Conservation (phyloP, 2,888 invertebrate genomes). For the Phania funesta region DNA sequence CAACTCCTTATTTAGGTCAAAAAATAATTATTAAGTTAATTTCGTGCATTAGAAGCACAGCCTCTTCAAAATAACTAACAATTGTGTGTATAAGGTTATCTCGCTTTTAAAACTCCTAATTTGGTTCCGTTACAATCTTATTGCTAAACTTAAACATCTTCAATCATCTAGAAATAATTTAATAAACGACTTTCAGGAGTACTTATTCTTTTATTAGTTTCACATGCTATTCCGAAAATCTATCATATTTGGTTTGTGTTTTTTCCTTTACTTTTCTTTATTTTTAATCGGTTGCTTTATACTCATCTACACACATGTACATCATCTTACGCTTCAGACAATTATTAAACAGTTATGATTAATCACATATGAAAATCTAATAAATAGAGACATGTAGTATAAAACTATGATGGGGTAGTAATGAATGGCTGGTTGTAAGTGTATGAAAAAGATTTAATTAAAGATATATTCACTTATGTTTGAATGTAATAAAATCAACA, state of each 20-base stretch:
- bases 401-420: neutral
- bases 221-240: neutral
- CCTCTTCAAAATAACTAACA: no score
- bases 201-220: conserved; percentile 5
- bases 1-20: no score
- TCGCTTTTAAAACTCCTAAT: no score
- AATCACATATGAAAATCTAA: conserved; percentile 30
- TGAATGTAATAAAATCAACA: conserved; percentile 20
- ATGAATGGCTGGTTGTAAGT: neutral
- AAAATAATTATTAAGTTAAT: no score
- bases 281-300: conserved; percentile 13
- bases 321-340: conserved; percentile 29
- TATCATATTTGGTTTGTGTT: neutral
- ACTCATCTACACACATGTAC: neutral
- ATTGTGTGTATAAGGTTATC: no score
- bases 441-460: conserved; percentile 38
- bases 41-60: no score
- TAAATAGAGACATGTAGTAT: neutral
- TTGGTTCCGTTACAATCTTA: no score
- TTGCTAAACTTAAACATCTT: no score
- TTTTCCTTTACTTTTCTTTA: neutral
- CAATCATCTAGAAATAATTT: no score
- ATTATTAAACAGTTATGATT: conserved; percentile 48
- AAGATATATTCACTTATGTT: conserved; percentile 21
- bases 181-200: neutral